phyloP scores from a whole-genome alignment of 37 sponge, comb jelly and placozoan genomes.

The Lycopodina hypogea region DNA sequence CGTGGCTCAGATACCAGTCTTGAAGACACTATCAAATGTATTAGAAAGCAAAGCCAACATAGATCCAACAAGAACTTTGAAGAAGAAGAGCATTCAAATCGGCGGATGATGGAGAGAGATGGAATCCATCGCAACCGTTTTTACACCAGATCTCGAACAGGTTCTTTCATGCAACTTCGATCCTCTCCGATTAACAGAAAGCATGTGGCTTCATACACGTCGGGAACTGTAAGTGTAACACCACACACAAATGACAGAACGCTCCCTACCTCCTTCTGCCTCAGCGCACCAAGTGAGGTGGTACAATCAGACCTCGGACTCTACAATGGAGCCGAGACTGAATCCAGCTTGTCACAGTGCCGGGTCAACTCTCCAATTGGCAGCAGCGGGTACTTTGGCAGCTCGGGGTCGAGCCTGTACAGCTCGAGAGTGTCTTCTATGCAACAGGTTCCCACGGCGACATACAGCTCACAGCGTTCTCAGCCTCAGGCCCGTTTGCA shows the following conservation, averaged over 20 bases:
- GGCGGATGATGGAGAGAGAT: constrained; percentile 2
- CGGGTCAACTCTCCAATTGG: constrained; percentile 49
- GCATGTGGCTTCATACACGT: constrained; percentile 5
- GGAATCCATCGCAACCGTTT: constrained; percentile 19
- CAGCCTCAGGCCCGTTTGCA: background rate
- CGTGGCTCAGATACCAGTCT: constrained; percentile 47
- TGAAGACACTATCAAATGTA: constrained; percentile 49
- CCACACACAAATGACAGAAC: constrained; percentile 5
- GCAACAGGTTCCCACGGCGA: constrained; percentile 29
- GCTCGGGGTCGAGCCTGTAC: constrained; percentile 42
- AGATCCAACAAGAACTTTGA: background rate
- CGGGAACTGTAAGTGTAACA: background rate
- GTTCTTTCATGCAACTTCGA: constrained; percentile 37
- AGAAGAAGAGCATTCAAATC: constrained; percentile 13
- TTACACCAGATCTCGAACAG: constrained; percentile 17
- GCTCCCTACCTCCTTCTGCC: constrained; percentile 9
- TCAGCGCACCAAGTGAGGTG: constrained; percentile 44
- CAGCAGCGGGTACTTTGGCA: constrained; percentile 54
- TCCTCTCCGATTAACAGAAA: constrained; percentile 3
- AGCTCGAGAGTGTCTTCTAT: constrained; percentile 42
- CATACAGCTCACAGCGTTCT: background rate
- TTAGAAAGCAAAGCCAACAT: constrained; percentile 25
- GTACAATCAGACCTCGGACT: constrained; percentile 45
- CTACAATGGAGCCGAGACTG: background rate
- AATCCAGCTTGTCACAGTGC: constrained; percentile 9